Conservation (phyloP, 2,797 vertebrate species). For the Melanotaenia trifasciata region DNA sequence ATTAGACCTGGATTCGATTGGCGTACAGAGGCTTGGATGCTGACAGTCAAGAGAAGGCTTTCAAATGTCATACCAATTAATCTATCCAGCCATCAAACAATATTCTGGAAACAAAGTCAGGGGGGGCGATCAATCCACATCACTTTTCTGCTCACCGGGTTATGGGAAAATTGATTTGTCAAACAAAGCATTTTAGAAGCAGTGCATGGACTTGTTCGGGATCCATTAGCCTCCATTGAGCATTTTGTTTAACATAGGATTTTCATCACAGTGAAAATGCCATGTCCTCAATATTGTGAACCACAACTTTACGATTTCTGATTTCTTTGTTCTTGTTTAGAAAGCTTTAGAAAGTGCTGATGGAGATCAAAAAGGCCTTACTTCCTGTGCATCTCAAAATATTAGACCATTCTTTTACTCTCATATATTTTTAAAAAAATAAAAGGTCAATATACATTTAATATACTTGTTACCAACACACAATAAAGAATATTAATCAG, state of each 20-base stretch:
- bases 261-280: constrained; percentile 84
- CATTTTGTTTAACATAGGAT: constrained; percentile 85
- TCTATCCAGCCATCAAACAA: constrained; percentile 85
- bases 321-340: constrained; percentile 77
- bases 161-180: constrained; percentile 87
- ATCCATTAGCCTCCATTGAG: constrained; percentile 84
- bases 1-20: constrained; percentile 78
- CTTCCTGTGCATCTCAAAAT: constrained; percentile 37
- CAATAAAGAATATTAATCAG: constrained; percentile 26
- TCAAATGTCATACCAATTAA: constrained; percentile 86
- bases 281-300: constrained; percentile 81
- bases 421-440: not conserved
- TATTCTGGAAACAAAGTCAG: constrained; percentile 85
- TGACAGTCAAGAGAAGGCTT: constrained; percentile 82
- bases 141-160: constrained; percentile 85
- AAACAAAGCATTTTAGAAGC: constrained; percentile 86
- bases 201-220: constrained; percentile 79
- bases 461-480: constrained; percentile 2
- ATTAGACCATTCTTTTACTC: constrained; percentile 9
- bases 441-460: not conserved
- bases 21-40: constrained; percentile 67
- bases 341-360: constrained; percentile 76
- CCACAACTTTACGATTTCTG: constrained; percentile 79
- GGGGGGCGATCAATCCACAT: constrained; percentile 82
- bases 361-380: constrained; percentile 46